Conservation (phyloP, 2,113 vertebrate species). For the Oreochromis niloticus region DNA sequence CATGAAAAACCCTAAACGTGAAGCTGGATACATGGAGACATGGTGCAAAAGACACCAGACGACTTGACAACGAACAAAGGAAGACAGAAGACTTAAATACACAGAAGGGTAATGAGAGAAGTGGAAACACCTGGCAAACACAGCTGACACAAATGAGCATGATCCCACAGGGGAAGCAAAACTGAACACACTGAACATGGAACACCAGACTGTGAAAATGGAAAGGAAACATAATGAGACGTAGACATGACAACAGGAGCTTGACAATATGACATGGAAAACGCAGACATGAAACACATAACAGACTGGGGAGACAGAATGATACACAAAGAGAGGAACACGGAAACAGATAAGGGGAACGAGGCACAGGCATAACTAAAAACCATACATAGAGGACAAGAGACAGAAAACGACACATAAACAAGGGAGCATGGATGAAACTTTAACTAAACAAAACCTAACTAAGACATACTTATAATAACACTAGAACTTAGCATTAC, state of each 20-base stretch:
- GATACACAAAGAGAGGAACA: background rate
- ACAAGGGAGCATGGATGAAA: background rate
- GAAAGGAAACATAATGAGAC: rapidly evolving
- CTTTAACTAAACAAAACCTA: background rate
- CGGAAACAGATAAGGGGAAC: background rate
- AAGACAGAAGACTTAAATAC: background rate
- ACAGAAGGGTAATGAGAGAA: rapidly evolving
- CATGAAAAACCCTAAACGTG: background rate
- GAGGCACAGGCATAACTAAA: background rate
- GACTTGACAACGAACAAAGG: no score
- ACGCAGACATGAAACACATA: rapidly evolving
- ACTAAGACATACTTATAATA: background rate
- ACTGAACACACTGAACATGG: rapidly evolving
- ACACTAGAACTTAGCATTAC: background rate
- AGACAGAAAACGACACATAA: background rate
- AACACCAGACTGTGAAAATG: background rate
- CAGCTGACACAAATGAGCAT: background rate
- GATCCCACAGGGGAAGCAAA: background rate
- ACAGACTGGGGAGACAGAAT: background rate
- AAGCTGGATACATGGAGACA: background rate
- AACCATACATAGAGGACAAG: background rate
- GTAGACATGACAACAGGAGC: rapidly evolving
- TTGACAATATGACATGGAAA: background rate
- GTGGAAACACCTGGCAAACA: rapidly evolving
- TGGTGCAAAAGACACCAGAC: background rate